A percentile compares a stretch with the other conserved stretches of the same genome.
phyloP scores from a whole-genome alignment of 2,113 vertebrate genomes.

The Psammodynastes pulverulentus region DNA sequence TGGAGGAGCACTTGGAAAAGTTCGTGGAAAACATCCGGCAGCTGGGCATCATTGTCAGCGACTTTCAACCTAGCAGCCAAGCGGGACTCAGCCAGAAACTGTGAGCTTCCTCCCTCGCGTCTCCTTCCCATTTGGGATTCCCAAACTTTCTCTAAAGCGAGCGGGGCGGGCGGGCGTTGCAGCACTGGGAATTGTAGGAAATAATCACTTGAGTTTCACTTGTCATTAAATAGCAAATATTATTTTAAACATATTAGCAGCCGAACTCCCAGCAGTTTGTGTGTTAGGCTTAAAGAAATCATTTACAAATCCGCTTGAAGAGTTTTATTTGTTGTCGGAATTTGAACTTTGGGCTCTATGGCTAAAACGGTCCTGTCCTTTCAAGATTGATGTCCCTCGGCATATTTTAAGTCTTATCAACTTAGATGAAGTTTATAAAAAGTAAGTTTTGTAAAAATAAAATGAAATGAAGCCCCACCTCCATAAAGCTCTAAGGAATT shows the following conservation, averaged over 20 bases:
- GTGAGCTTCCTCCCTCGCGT: slow-evolving; percentile 64
- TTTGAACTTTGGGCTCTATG: not conserved
- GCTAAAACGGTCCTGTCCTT: not conserved
- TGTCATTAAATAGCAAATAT: not conserved
- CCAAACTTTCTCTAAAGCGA: not conserved
- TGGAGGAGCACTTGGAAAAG: slow-evolving; percentile 97
- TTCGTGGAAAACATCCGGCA: slow-evolving; percentile 98
- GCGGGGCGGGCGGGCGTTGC: not conserved
- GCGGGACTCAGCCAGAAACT: slow-evolving; percentile 94
- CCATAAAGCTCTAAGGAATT: not conserved
- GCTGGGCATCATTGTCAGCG: slow-evolving; percentile 96
- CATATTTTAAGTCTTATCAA: not conserved
- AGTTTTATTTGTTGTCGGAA: not conserved
- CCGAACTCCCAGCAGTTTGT: not conserved
- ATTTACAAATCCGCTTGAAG: not conserved
- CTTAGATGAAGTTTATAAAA: not conserved
- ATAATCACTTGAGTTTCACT: not conserved
- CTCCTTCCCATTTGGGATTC: not conserved
- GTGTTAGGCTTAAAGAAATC: not conserved
- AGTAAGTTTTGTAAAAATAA: not conserved
- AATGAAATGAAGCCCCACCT: not conserved
- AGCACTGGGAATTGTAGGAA: not conserved
- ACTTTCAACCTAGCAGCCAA: slow-evolving; percentile 98
- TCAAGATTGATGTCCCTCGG: not conserved
- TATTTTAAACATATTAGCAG: not conserved